Evolutionary conservation across 2,113 vertebrate genomes (phyloP).

Genomic region (Xiphophorus couchianus): DNA sequence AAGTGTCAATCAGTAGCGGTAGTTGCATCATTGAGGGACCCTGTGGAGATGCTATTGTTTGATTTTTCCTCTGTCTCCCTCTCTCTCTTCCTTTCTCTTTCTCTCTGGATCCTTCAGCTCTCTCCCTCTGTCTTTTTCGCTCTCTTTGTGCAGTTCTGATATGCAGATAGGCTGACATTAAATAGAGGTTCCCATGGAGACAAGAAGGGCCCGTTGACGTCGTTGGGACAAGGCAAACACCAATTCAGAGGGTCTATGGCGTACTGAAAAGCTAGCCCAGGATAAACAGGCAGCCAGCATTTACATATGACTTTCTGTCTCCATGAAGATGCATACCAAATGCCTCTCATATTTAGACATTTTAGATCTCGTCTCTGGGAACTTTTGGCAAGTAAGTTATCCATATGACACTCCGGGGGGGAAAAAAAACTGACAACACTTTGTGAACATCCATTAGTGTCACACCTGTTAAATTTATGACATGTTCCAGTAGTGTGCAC

Average conservation of each 20-base stretch:
- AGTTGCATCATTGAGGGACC: conserved; percentile 73
- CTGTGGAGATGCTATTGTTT: conserved; percentile 74
- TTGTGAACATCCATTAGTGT: conserved; percentile 41
- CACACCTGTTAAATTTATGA: conserved; percentile 37
- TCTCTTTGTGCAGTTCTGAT: conserved; percentile 77
- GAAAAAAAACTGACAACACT: conserved; percentile 19
- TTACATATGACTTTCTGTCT: conserved; percentile 68
- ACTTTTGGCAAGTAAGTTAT: conserved; percentile 51
- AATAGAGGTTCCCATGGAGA: conserved; percentile 84
- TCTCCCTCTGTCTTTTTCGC: conserved; percentile 51
- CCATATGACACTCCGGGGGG: background rate
- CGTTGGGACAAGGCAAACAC: conserved; percentile 72
- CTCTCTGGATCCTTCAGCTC: conserved; percentile 51
- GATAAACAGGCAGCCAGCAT: conserved; percentile 68
- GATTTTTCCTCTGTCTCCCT: conserved; percentile 65
- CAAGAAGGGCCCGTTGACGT: conserved; percentile 70
- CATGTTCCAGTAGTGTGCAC: conserved; percentile 7
- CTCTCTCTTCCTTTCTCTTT: conserved; percentile 50
- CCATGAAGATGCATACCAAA: conserved; percentile 47
- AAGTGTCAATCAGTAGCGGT: conserved; percentile 69
- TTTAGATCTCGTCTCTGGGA: conserved; percentile 37
- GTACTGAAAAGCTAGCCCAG: conserved; percentile 60
- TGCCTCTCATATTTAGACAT: conserved; percentile 41
- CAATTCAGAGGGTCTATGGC: conserved; percentile 56
- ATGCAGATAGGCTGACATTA: conserved; percentile 82